Conservation (phyloP, 2,113 vertebrate genomes). For the Rhizomys pruinosus region DNA sequence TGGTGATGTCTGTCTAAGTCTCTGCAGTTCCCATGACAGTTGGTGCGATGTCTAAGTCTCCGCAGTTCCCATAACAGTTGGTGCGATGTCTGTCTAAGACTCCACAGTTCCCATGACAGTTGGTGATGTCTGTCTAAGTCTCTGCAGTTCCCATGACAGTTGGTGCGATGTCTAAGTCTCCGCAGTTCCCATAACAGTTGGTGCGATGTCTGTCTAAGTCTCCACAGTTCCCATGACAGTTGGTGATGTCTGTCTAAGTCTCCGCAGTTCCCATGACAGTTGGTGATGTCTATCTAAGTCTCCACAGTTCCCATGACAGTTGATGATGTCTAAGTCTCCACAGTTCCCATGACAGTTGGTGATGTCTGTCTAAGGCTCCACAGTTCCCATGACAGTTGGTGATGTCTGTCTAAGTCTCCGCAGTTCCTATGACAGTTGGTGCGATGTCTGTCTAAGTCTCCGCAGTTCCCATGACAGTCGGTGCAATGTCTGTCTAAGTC, state of each 20-base stretch:
- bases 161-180: constrained; percentile 52
- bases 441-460: constrained; percentile 53
- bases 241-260: constrained; percentile 43
- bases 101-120: constrained; percentile 64
- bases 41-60: constrained; percentile 52
- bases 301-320: constrained; percentile 64
- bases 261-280: constrained; percentile 64
- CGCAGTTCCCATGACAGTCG: constrained; percentile 60
- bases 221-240: constrained; percentile 64
- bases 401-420: constrained; percentile 47
- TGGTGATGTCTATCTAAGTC: constrained; percentile 42
- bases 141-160: constrained; percentile 64
- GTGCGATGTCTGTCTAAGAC: constrained; percentile 41
- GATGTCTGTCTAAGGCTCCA: constrained; percentile 46
- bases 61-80: constrained; percentile 60
- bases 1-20: constrained; percentile 43
- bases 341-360: constrained; percentile 63
- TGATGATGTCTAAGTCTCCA: constrained; percentile 47
- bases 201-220: constrained; percentile 42
- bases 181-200: constrained; percentile 60
- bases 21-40: constrained; percentile 64
- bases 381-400: constrained; percentile 63
- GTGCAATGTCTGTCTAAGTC: constrained; percentile 42
- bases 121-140: constrained; percentile 43
- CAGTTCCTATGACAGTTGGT: constrained; percentile 62